Conservation (phyloP, 2,888 invertebrate genomes). For the Seira musarum region DNA sequence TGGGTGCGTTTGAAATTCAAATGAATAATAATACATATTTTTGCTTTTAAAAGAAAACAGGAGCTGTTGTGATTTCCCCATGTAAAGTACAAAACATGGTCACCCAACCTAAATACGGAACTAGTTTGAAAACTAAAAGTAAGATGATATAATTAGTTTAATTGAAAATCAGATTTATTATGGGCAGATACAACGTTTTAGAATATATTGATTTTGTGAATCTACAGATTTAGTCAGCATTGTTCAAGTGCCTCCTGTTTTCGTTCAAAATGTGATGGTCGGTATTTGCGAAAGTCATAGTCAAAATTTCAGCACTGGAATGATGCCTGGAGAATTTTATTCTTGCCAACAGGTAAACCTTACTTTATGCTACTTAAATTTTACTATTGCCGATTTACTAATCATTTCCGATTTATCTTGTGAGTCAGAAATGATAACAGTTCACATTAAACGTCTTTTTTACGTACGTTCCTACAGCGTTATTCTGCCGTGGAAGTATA, state of each 20-base stretch:
- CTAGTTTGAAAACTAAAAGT: slow-evolving; percentile 52
- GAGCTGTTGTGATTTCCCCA: slow-evolving; percentile 33
- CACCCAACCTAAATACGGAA: slow-evolving; percentile 46
- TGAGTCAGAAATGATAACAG: slow-evolving; percentile 1
- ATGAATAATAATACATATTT: too few species aligned
- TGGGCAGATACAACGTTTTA: background rate
- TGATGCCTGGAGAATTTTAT: slow-evolving; percentile 40
- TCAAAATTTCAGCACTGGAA: slow-evolving; percentile 28
- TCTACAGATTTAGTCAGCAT: slow-evolving; percentile 44
- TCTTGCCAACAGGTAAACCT: slow-evolving; percentile 51
- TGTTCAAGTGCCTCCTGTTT: slow-evolving; percentile 56
- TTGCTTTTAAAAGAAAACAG: background rate
- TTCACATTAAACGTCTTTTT: too few species aligned
- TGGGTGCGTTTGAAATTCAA: too few species aligned
- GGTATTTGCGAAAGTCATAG: slow-evolving; percentile 45
- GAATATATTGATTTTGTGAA: background rate
- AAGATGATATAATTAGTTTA: background rate
- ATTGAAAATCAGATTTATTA: slow-evolving; percentile 3
- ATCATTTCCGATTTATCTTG: slow-evolving; percentile 3
- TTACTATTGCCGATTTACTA: background rate
- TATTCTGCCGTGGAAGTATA: slow-evolving; percentile 58
- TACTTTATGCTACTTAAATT: too few species aligned
- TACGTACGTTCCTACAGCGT: slow-evolving; percentile 16
- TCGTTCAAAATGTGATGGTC: slow-evolving; percentile 53
- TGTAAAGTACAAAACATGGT: slow-evolving; percentile 51